Conservation (phyloP, 2,113 vertebrate species). For the Synchiropus splendidus region DNA sequence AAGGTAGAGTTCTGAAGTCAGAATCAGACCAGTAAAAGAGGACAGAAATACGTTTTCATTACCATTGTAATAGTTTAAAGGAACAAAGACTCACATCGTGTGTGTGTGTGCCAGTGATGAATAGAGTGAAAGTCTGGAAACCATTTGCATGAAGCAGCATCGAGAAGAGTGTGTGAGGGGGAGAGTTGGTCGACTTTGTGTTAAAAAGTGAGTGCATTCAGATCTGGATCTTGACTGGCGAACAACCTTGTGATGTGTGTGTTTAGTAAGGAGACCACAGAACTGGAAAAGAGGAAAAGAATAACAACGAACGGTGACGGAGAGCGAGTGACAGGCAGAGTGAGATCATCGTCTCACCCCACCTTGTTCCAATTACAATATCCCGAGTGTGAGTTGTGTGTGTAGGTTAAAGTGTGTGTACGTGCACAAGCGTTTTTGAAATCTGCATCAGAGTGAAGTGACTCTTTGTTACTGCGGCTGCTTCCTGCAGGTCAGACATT, state of each 20-base stretch:
- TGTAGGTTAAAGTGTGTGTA: constrained; percentile 16
- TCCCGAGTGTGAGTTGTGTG: constrained; percentile 36
- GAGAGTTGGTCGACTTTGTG: neutral
- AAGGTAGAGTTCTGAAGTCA: too few species aligned
- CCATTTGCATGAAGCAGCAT: constrained; percentile 40
- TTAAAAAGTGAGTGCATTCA: neutral
- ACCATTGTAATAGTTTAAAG: too few species aligned
- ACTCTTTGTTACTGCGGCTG: constrained; percentile 12
- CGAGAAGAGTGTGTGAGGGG: neutral
- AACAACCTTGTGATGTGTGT: neutral
- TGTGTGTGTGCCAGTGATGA: constrained; percentile 11
- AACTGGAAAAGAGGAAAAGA: constrained; percentile 10
- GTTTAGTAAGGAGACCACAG: neutral
- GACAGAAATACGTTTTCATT: too few species aligned
- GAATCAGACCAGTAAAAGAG: too few species aligned
- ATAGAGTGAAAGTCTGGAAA: constrained; percentile 35
- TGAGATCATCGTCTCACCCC: constrained; percentile 63
- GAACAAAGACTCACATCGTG: too few species aligned
- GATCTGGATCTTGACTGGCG: neutral
- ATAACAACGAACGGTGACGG: constrained; percentile 13
- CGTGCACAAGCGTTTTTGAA: constrained; percentile 1
- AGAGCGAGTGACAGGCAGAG: constrained; percentile 39
- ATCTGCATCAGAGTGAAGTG: constrained; percentile 18
- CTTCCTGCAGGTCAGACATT: too few species aligned
- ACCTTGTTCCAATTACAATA: constrained; percentile 72